phyloP scores from a whole-genome alignment of 2,888 invertebrate genomes.

The Conistra vaccinii region DNA sequence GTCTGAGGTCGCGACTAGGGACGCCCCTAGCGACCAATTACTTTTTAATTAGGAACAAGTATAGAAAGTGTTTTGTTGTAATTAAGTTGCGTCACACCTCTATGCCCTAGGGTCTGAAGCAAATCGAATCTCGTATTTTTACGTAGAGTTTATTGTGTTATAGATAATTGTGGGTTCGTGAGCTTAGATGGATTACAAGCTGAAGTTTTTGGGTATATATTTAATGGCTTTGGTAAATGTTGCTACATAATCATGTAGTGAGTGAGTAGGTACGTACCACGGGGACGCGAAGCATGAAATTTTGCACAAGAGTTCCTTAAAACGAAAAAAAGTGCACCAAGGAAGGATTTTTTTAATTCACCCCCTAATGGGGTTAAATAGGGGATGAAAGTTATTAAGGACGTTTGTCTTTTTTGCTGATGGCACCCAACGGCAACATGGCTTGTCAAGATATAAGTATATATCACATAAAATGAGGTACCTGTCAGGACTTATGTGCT shows the following conservation, averaged over 20 bases:
- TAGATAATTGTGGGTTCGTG: not conserved
- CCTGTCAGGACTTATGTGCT: too few species aligned
- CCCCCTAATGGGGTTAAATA: too few species aligned
- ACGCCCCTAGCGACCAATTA: slow-evolving; percentile 75
- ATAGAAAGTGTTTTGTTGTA: slow-evolving; percentile 70
- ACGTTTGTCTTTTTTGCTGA: too few species aligned
- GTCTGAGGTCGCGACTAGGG: slow-evolving; percentile 71
- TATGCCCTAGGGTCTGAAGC: slow-evolving; percentile 25
- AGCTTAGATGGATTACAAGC: not conserved
- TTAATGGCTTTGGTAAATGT: not conserved
- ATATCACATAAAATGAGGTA: too few species aligned
- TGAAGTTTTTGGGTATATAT: not conserved
- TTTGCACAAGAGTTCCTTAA: not conserved
- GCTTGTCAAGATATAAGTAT: too few species aligned
- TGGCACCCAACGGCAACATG: too few species aligned
- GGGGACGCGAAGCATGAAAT: not conserved
- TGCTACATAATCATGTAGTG: not conserved
- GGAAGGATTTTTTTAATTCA: not conserved
- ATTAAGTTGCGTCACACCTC: slow-evolving; percentile 58
- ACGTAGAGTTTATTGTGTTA: slow-evolving; percentile 2
- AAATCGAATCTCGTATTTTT: slow-evolving; percentile 32
- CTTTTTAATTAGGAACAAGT: slow-evolving; percentile 84
- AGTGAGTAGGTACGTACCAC: too few species aligned
- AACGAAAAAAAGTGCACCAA: too few species aligned
- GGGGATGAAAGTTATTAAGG: too few species aligned